These are phyloP conservation scores for Istiophorus platypterus DNA, from an alignment of 2,113 vertebrate species.

Conservation along the genomic window DNA sequence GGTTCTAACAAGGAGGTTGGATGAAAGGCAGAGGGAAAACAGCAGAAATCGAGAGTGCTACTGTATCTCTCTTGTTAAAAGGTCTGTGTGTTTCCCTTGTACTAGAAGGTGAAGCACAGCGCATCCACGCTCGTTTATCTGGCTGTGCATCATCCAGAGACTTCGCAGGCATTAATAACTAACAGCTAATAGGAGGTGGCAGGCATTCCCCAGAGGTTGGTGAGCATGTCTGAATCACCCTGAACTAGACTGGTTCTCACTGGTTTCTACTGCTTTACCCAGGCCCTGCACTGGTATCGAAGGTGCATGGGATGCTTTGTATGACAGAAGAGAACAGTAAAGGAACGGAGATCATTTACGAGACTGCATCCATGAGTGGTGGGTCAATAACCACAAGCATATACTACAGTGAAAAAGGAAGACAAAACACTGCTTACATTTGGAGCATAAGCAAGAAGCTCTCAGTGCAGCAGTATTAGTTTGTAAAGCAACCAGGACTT, in stretches of 20 bases:
- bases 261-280: constrained; percentile 11
- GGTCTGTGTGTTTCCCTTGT: constrained; percentile 14
- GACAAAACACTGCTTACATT: constrained; percentile 25
- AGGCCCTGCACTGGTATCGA: constrained; percentile 6
- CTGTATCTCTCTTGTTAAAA: constrained; percentile 25
- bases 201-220: constrained; percentile 59
- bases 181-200: constrained; percentile 66
- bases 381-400: background rate
- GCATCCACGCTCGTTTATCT: constrained; percentile 43
- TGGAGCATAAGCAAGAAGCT: constrained; percentile 40
- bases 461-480: constrained; percentile 28
- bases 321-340: background rate
- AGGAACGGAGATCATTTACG: background rate
- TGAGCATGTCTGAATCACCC: constrained; percentile 48
- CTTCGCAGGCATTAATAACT: constrained; percentile 57
- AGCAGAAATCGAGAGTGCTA: background rate
- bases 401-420: background rate
- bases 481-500: constrained; percentile 47
- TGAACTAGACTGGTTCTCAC: constrained; percentile 9
- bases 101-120: constrained; percentile 52
- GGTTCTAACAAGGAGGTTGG: constrained; percentile 17
- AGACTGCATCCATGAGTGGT: background rate
- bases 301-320: background rate
- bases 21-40: constrained; percentile 4
- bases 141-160: constrained; percentile 44